Base-by-base conservation (phyloP, 2,888 invertebrate species). In the Melinopterus prodromus region DNA sequence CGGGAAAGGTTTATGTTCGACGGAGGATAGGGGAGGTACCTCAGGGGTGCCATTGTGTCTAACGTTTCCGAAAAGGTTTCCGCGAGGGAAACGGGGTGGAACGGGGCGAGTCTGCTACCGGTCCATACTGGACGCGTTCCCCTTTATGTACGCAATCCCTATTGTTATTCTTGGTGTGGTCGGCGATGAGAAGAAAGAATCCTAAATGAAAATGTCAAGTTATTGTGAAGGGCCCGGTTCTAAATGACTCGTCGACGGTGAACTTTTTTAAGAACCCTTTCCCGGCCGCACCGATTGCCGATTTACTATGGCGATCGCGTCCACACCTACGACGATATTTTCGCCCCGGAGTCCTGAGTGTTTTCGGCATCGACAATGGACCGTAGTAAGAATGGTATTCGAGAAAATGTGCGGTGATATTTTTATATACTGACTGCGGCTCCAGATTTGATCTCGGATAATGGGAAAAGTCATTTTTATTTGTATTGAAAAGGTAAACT, bases 151-250 rank as follows among this genome's bases (percentile, higher is more conserved):
- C 7, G 53, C 53, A 53, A 12, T 53, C 53, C 74, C 36, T 35
- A 36, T 74, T 74, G 74, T 74, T 74, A 74, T 74, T 74, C 37
- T 74, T 36, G n/a, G 26, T 53, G 9, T 53, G 26, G 26, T 26
- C 26, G 26, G 26, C 71, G 71, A 71, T 71, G 71, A 71, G 71
- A 71, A 71, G 71, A 71, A 74, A 74, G 74, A 37, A 37, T 74
- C 35, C n/a, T 74, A 74, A 74, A 74, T 74, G 74, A 74, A 71
- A 74, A 74, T 74, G 74, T 74, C 74, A 35, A n/a, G 74, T 74
- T 71, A 71, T 15, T 26, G 71, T 71, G 53, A 53, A 53, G 53
- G 53, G 53, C 3, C 2, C 7, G 53, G 53, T 53, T 53, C 53
- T 53, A 53, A 53, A 53, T 53, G 53, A 53, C 53, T 53, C 53